A percentile compares a stretch with the other conserved stretches of the same genome.
Evolutionary conservation across 2,797 vertebrate species (phyloP).

Genomic region (Urocyon cinereoargenteus): DNA sequence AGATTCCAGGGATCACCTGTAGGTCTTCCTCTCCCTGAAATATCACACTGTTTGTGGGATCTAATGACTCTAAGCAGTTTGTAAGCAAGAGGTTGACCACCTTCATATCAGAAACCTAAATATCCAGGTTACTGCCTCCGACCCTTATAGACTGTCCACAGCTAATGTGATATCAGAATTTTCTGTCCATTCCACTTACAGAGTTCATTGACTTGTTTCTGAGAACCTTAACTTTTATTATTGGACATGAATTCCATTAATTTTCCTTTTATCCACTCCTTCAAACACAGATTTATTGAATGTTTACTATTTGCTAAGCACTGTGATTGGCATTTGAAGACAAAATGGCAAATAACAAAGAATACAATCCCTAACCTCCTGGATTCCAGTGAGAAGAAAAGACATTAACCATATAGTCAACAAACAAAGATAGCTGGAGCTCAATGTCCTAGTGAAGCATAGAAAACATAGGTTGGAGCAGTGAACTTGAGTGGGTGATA

Average conservation of each 20-base stretch:
- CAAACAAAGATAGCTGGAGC: not conserved
- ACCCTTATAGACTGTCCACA: not conserved
- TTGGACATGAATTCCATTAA: not conserved
- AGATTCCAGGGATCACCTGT: not conserved
- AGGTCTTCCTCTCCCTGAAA: not conserved
- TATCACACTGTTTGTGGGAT: not conserved
- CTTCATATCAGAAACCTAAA: not conserved
- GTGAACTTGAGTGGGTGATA: not conserved
- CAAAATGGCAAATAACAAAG: not conserved
- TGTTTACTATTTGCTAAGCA: not conserved
- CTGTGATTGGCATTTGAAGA: not conserved
- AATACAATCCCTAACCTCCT: not conserved
- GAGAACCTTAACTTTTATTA: not conserved
- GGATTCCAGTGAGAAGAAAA: constrained; percentile 5
- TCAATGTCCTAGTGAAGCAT: not conserved
- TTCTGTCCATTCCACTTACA: not conserved
- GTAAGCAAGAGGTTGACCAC: not conserved
- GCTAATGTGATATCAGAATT: not conserved
- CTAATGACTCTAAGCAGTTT: not conserved
- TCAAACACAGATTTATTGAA: constrained; percentile 25
- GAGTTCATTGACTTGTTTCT: not conserved
- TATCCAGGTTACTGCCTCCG: not conserved
- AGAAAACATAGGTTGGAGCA: not conserved
- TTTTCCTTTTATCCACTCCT: not conserved
- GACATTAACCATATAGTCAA: not conserved